phyloP scores from a whole-genome alignment of 2,113 vertebrate genomes.

The Nothobranchius furzeri region DNA sequence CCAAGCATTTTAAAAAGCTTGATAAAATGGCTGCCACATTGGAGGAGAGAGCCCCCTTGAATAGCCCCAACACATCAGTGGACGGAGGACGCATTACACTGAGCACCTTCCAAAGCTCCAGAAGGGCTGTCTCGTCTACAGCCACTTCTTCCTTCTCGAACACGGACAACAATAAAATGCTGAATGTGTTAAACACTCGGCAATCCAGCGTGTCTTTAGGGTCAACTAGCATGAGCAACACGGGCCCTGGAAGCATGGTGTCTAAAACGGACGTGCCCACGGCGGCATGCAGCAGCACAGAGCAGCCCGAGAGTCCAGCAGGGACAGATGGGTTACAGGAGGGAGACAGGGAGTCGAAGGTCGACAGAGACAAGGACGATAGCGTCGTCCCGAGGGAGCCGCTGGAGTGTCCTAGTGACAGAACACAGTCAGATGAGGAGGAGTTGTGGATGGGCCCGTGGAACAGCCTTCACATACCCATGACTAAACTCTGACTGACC shows the following conservation, averaged over 20 bases:
- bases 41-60: conserved; percentile 87
- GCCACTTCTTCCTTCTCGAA: conserved; percentile 43
- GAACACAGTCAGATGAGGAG: conserved; percentile 91
- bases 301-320: conserved; percentile 50
- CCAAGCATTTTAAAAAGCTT: conserved; percentile 92
- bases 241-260: conserved; percentile 62
- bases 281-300: conserved; percentile 14
- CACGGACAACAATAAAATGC: conserved; percentile 72
- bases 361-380: conserved; percentile 75
- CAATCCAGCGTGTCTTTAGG: conserved; percentile 84
- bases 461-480: conserved; percentile 99
- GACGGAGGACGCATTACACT: conserved; percentile 58
- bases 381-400: conserved; percentile 79
- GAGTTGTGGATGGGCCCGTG: conserved; percentile 98
- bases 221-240: conserved; percentile 67
- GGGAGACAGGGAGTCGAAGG: conserved; percentile 77
- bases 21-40: conserved; percentile 91
- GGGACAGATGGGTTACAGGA: conserved; percentile 74
- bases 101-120: conserved; percentile 62
- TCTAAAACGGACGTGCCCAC: conserved; percentile 64
- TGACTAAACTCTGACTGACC: conserved; percentile 95
- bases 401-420: conserved; percentile 85
- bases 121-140: conserved; percentile 3
- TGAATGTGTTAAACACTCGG: conserved; percentile 79
- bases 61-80: conserved; percentile 64